Evolutionary conservation across 2,888 invertebrate genomes (phyloP).

Genomic region (Papilio demoleus): DNA sequence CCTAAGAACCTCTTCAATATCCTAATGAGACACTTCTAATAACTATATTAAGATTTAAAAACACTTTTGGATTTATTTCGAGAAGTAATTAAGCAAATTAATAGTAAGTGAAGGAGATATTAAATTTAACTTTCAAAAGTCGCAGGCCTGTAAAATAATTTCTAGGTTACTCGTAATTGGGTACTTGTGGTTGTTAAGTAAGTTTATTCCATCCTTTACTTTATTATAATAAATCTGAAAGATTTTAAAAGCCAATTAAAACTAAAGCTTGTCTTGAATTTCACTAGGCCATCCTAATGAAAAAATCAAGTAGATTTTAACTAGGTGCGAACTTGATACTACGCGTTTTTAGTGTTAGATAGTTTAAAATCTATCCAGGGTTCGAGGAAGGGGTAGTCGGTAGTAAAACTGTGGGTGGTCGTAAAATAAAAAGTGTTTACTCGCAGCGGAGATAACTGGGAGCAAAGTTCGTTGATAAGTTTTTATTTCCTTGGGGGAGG

Average conservation of each 20-base stretch:
- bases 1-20: background rate
- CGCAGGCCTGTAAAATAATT: background rate
- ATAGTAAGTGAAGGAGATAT: background rate
- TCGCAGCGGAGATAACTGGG: constrained; percentile 74
- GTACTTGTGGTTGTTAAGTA: background rate
- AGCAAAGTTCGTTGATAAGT: constrained; percentile 80
- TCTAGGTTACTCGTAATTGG: constrained; percentile 11
- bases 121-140: constrained; percentile 2
- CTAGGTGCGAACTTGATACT: constrained; percentile 51
- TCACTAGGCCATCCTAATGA: constrained; percentile 39
- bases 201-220: constrained; percentile 10
- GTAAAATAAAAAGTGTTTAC: constrained; percentile 82
- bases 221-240: background rate
- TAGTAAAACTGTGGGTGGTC: constrained; percentile 71
- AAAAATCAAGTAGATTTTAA: constrained; percentile 45
- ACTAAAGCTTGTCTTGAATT: no score
- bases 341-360: constrained; percentile 52
- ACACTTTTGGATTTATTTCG: constrained; percentile 4
- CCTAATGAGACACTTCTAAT: constrained; percentile 2
- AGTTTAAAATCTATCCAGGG: constrained; percentile 48
- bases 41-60: constrained; percentile 17
- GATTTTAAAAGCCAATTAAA: constrained; percentile 25
- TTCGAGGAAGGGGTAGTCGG: constrained; percentile 46
- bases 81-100: constrained; percentile 1
- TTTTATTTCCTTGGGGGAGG: constrained; percentile 75